phyloP scores from a whole-genome alignment of 35 echinoderm and acorn worm species.

The Anneissia japonica region DNA sequence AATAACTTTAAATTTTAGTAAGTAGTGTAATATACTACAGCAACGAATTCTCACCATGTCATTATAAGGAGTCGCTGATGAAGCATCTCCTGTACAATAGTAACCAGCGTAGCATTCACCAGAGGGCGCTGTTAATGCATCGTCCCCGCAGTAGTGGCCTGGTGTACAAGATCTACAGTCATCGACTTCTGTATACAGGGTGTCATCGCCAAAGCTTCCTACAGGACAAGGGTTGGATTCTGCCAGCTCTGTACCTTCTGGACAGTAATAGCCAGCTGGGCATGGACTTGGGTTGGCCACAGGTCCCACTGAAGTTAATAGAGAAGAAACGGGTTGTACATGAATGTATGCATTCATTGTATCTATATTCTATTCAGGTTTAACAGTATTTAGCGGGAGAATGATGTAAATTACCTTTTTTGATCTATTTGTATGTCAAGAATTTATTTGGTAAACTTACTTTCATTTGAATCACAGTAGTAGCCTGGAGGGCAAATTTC shows the following conservation, averaged over 20 bases:
- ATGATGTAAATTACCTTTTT: no score
- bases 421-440: not conserved
- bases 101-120: conserved; percentile 90
- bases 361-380: no score
- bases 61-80: conserved; percentile 71
- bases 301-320: conserved; percentile 71
- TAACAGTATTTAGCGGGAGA: no score
- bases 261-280: conserved; percentile 89
- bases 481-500: conserved; percentile 67
- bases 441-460: conserved; percentile 34
- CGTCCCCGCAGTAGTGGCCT: conserved; percentile 73
- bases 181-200: conserved; percentile 29
- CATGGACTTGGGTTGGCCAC: conserved; percentile 53
- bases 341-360: no score
- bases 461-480: conserved; percentile 85
- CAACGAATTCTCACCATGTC: conserved; percentile 68
- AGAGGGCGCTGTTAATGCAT: conserved; percentile 57
- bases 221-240: conserved; percentile 65
- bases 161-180: conserved; percentile 79
- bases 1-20: no score
- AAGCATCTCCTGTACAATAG: conserved; percentile 85
- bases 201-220: conserved; percentile 67
- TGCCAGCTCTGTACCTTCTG: conserved; percentile 52
- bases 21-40: no score
- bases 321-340: no score